Base-by-base conservation (phyloP, 1,140 invertebrate genomes). In the Drosophila simulans region DNA sequence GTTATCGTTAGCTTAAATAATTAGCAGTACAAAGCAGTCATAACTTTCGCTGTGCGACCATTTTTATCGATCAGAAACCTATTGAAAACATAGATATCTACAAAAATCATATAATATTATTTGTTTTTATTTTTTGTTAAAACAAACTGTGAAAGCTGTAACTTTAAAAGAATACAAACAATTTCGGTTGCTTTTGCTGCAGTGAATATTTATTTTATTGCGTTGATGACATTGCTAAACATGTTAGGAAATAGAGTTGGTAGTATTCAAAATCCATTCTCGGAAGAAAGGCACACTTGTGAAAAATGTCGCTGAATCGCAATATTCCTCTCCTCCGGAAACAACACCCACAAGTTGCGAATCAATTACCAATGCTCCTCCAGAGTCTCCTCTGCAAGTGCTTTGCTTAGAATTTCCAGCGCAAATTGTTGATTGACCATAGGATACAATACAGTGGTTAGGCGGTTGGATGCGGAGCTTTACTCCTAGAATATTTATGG, bases 341-440 rank as follows among this genome's bases (percentile, higher is more conserved):
- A 35, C 10, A 25, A 56, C 39, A 42, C 54, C 54, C 10, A 56
- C 54, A 5, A 56, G 39, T 42, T 15, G 0, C 2, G 8, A 8
- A 15, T 56, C 13, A 17, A 42, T 25, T 27, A 56, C 25, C 37
- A 56, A 42, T n/a, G 22, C n/a, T 17, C 54, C 54, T 3, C 54
- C 54, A 4, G 54, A 56, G n/a, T 56, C 54, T 0, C 10, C 39
- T 1, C 0, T 0, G 12, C 39, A 43, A 7, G 25, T 0, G 1
- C 5, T 10, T 27, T 31, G 8, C 5, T 1, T 4, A 15, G 0
- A 1, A 15, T 1, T 0, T 15, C 54, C 54, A 13, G 37, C 39
- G n/a, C 25, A 56, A 27, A 43, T 43, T 5, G 4, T 11, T 17
- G 15, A 15, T 40, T 3, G 7, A 1, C 1, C 7, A 31, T 31